phyloP scores from a whole-genome alignment of 1,140 invertebrate species.

The Cardiocondyla obscurior region DNA sequence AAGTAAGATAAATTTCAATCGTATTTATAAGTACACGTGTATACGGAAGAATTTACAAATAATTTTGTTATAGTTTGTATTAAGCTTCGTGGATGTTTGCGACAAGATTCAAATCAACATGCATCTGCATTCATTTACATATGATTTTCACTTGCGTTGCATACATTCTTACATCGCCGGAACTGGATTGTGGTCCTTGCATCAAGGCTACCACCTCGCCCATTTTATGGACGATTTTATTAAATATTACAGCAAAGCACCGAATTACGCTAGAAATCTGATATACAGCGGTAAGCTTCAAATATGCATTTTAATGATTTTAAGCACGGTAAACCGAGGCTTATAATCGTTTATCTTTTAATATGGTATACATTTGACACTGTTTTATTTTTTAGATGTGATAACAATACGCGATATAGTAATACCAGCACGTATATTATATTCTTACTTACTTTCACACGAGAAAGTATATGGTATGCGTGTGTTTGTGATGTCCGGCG shows the following conservation, averaged over 20 bases:
- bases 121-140: constrained; percentile 95
- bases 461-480: constrained; percentile 89
- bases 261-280: constrained; percentile 92
- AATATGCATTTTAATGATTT: background rate
- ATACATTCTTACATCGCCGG: constrained; percentile 89
- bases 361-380: background rate
- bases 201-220: constrained; percentile 89
- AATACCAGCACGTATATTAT: constrained; percentile 88
- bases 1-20: constrained; percentile 76
- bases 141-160: constrained; percentile 93
- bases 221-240: constrained; percentile 93
- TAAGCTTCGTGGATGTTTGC: constrained; percentile 91
- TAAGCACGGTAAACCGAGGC: too few species aligned
- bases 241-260: constrained; percentile 93
- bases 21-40: background rate
- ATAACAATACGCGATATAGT: constrained; percentile 86
- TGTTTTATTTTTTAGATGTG: constrained; percentile 84
- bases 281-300: constrained; percentile 87
- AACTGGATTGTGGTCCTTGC: constrained; percentile 85
- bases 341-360: background rate
- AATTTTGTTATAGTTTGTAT: constrained; percentile 85
- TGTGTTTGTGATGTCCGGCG: constrained; percentile 87
- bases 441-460: constrained; percentile 89
- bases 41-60: background rate
- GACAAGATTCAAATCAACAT: constrained; percentile 90